Evolutionary conservation across 2,888 invertebrate species (phyloP).

Genomic region (Homarus gammarus): DNA sequence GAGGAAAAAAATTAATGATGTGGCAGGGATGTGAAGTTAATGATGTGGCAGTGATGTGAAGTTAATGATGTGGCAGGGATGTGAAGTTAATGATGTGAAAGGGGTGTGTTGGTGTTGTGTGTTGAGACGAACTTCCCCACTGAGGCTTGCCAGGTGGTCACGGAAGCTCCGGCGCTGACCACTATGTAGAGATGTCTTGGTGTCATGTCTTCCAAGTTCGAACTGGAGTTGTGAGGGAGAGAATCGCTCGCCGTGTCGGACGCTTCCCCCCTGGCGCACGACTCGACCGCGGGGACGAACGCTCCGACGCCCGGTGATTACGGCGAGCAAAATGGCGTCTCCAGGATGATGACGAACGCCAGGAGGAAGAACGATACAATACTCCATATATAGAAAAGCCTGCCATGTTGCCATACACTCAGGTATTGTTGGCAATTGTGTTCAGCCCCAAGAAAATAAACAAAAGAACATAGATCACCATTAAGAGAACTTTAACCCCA

Average conservation of each 20-base stretch:
- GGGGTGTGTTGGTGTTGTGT: slow-evolving; percentile 20
- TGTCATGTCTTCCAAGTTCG: slow-evolving; percentile 60
- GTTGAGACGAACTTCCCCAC: too few relatives aligned
- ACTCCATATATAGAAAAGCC: slow-evolving; percentile 50
- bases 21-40: slow-evolving; percentile 43
- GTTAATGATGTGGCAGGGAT: slow-evolving; percentile 26
- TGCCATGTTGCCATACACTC: slow-evolving; percentile 70
- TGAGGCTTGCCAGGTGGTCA: slow-evolving; percentile 42
- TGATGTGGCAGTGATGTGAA: slow-evolving; percentile 13
- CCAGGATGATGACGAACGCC: slow-evolving; percentile 13
- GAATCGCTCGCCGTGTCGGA: slow-evolving; percentile 34
- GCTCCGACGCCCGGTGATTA: slow-evolving; percentile 21
- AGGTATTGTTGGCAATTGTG: slow-evolving; percentile 70
- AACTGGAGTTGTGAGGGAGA: slow-evolving; percentile 50
- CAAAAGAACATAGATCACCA: slow-evolving; percentile 47
- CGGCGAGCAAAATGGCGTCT: not conserved
- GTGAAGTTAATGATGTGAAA: too few relatives aligned
- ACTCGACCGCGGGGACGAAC: slow-evolving; percentile 23
- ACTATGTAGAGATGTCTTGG: slow-evolving; percentile 49
- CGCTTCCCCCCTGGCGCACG: slow-evolving; percentile 27
- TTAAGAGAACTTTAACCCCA: slow-evolving; percentile 48
- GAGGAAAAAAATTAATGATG: slow-evolving; percentile 21
- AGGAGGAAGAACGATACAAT: slow-evolving; percentile 38
- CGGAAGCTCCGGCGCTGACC: slow-evolving; percentile 47
- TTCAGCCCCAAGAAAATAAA: slow-evolving; percentile 51